Base-by-base conservation (phyloP, 2,113 vertebrate genomes). In the Carassius carassius region DNA sequence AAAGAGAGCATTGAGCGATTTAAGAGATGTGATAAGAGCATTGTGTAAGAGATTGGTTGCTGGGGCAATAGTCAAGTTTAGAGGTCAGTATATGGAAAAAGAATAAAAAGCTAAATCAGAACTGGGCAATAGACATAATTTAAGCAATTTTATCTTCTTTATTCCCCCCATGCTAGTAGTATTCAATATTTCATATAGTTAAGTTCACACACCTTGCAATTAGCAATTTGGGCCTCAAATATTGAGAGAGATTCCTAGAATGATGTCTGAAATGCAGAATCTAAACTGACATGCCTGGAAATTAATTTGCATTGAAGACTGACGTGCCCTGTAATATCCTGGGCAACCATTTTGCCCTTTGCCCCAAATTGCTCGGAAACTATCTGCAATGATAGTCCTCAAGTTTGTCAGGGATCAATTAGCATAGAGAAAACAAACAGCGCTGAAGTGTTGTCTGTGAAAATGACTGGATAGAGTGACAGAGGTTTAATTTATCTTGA, bases 381-480 rank as follows among this genome's bases (percentile, higher is more conserved):
- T 1, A 41, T 47, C 35, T n/a, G 9, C 37, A 63, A 65, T 79
- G 37, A 79, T 47, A 79, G 58, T 47, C n/a, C 7, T 65, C n/a
- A 6, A 13, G 44, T 79, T 63, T 65, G 60, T 65, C 37, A 79
- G 58, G 78, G 37, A 65, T 47, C 78, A 65, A 63, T 79, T 79
- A 47, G 58, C 35, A 29, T 65, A 47, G n/a, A 79, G 78, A 65
- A 79, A 47, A 29, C 21, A 25, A 79, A 58, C 11, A 60, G 76
- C 12, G 1, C 58, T 63, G 8, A 25, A 65, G 58, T 47, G 37
- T 11, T 79, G 37, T 65, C 25, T 79, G 14, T 79, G 14, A 44
- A 79, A 79, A 63, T 63, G 62, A 44, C 78, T 29, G 41, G 37
- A 63, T 79, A 79, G 8, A 14, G 58, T 79, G 58, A 79, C 58